Evolutionary conservation across 2,888 invertebrate species (phyloP).

Genomic region (Drosophila anomalata): DNA sequence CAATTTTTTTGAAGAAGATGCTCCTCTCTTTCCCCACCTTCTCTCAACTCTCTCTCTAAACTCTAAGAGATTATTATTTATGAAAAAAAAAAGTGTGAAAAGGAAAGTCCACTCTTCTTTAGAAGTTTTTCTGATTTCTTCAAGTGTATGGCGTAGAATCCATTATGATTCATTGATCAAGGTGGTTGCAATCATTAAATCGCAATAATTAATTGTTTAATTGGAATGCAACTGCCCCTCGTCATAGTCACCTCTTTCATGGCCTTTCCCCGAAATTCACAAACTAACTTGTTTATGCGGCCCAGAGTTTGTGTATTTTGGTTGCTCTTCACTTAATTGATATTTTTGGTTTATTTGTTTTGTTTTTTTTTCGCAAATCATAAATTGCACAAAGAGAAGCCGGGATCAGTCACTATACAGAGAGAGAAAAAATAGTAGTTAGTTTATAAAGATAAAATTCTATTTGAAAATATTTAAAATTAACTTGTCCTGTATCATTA

Average conservation of each 20-base stretch:
- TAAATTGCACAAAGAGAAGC: not conserved
- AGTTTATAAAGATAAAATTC: too few relatives aligned
- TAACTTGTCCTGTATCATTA: too few relatives aligned
- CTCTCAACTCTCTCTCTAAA: too few relatives aligned
- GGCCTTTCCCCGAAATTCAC: not conserved
- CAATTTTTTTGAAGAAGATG: too few relatives aligned
- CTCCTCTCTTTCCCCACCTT: too few relatives aligned
- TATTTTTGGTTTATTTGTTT: not conserved
- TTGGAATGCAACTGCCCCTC: slow-evolving; percentile 10
- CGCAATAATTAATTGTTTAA: too few relatives aligned
- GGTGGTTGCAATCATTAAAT: slow-evolving; percentile 1
- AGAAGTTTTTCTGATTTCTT: not conserved
- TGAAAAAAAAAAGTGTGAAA: too few relatives aligned
- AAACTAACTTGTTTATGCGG: not conserved
- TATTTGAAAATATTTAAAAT: too few relatives aligned
- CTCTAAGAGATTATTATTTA: too few relatives aligned
- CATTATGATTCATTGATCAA: slow-evolving; percentile 16
- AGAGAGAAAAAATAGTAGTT: not conserved
- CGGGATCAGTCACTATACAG: not conserved
- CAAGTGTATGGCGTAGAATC: not conserved
- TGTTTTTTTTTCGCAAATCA: not conserved
- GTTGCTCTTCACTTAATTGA: not conserved
- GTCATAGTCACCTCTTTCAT: not conserved
- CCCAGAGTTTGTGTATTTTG: not conserved
- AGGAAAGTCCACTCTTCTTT: too few relatives aligned